Evolutionary conservation across 2,888 invertebrate species (phyloP).

Genomic region (Danaus chrysippus): DNA sequence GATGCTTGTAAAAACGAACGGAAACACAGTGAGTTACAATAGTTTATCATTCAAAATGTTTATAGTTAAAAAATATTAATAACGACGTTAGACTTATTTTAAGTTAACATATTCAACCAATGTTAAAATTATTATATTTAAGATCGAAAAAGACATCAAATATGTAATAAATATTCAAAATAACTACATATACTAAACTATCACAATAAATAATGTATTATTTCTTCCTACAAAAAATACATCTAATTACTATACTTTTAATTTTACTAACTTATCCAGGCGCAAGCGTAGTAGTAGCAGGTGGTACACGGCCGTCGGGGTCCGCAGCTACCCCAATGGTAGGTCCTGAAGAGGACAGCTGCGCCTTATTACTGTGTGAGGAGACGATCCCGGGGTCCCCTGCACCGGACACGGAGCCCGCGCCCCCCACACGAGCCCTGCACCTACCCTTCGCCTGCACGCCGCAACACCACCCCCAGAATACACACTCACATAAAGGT

Average conservation of each 20-base stretch:
- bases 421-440: constrained; percentile 78
- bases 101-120: no score
- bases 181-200: no score
- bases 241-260: no score
- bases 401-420: constrained; percentile 81
- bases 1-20: constrained; percentile 73
- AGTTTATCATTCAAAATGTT: background rate
- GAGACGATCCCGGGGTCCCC: constrained; percentile 95
- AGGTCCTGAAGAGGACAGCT: constrained; percentile 78
- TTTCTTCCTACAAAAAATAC: no score
- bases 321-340: constrained; percentile 27
- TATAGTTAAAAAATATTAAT: no score
- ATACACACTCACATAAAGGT: constrained; percentile 25
- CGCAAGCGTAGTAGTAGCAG: constrained; percentile 59
- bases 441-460: constrained; percentile 34
- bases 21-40: constrained; percentile 59
- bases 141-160: no score
- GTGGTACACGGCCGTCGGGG: constrained; percentile 26
- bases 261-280: constrained; percentile 35
- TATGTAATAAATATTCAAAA: no score
- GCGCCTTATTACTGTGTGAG: constrained; percentile 89
- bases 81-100: no score
- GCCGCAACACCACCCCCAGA: constrained; percentile 29
- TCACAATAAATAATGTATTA: no score
- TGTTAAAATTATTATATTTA: no score